phyloP scores from a whole-genome alignment of 2,888 invertebrate genomes.

The Ectropis crepuscularia region DNA sequence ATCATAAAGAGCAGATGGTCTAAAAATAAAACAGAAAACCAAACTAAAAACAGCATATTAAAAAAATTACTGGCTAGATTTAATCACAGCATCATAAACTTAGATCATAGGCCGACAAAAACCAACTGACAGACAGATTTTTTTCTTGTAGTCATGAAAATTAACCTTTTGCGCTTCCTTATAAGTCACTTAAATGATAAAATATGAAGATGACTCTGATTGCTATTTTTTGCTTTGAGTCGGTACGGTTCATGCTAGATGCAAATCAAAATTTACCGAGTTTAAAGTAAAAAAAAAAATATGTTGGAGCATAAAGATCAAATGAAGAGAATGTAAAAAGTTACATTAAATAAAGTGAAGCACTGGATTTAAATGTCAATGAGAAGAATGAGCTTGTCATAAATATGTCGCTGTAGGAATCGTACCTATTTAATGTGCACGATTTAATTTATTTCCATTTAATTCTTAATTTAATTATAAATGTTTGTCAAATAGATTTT shows the following conservation, averaged over 20 bases:
- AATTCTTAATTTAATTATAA: too few relatives aligned
- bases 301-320: conserved; percentile 3
- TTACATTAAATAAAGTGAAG: not conserved
- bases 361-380: too few relatives aligned
- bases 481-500: too few relatives aligned
- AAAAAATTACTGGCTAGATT: conserved; percentile 24
- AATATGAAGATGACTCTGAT: conserved; percentile 34
- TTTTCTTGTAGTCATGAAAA: conserved; percentile 29
- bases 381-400: too few relatives aligned
- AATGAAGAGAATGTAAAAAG: not conserved
- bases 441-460: too few relatives aligned
- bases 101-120: conserved; percentile 25
- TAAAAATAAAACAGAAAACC: too few relatives aligned
- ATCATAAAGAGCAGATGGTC: too few relatives aligned
- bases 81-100: conserved; percentile 16
- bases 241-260: conserved; percentile 40
- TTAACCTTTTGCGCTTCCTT: conserved; percentile 43
- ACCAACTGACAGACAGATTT: conserved; percentile 31
- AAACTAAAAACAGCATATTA: not conserved
- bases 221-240: conserved; percentile 43
- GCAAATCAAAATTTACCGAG: conserved; percentile 31
- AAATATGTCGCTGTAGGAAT: too few relatives aligned
- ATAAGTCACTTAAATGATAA: conserved; percentile 38
- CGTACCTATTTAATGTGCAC: too few relatives aligned
- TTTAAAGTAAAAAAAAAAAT: conserved; percentile 13